phyloP scores from a whole-genome alignment of 2,888 invertebrate genomes.

The Ormyrus nitidulus region DNA sequence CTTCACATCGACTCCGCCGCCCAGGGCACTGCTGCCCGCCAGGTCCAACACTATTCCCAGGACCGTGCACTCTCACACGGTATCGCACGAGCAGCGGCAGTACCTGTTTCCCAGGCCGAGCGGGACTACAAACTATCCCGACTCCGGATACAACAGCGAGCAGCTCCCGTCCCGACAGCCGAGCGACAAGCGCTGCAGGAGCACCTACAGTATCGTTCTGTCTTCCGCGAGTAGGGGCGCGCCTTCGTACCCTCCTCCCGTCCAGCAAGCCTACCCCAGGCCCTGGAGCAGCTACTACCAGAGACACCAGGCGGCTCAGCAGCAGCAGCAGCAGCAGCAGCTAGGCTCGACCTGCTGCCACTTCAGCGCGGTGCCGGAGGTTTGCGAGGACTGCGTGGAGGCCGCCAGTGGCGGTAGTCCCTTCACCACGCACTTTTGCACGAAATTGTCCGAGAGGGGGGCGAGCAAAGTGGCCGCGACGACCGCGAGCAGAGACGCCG shows the following conservation, averaged over 20 bases:
- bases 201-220: slow-evolving; percentile 83
- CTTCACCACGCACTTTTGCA: slow-evolving; percentile 73
- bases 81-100: slow-evolving; percentile 8
- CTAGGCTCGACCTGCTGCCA: slow-evolving; percentile 59
- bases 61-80: slow-evolving; percentile 57
- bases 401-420: slow-evolving; percentile 64
- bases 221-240: slow-evolving; percentile 70
- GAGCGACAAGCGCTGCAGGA: slow-evolving; percentile 78
- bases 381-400: slow-evolving; percentile 74
- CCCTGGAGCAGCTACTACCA: slow-evolving; percentile 52
- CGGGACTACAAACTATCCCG: slow-evolving; percentile 62
- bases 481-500: slow-evolving; percentile 75
- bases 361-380: slow-evolving; percentile 73
- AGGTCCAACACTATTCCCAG: slow-evolving; percentile 69
- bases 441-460: slow-evolving; percentile 64
- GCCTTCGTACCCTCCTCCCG: background rate
- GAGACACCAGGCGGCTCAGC: slow-evolving; percentile 10
- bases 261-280: slow-evolving; percentile 42
- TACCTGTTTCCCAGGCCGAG: slow-evolving; percentile 1
- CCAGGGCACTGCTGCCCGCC: slow-evolving; percentile 48
- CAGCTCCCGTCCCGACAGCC: slow-evolving; percentile 67
- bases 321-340: slow-evolving; percentile 59
- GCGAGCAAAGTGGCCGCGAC: slow-evolving; percentile 27
- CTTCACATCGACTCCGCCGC: slow-evolving; percentile 77
- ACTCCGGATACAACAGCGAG: slow-evolving; percentile 79